Evolutionary conservation across 92 coral and sea anemone species (phyloP), one percentile per base, ranked within the genome.

Genomic region (Epizoanthus stellaris): DNA sequence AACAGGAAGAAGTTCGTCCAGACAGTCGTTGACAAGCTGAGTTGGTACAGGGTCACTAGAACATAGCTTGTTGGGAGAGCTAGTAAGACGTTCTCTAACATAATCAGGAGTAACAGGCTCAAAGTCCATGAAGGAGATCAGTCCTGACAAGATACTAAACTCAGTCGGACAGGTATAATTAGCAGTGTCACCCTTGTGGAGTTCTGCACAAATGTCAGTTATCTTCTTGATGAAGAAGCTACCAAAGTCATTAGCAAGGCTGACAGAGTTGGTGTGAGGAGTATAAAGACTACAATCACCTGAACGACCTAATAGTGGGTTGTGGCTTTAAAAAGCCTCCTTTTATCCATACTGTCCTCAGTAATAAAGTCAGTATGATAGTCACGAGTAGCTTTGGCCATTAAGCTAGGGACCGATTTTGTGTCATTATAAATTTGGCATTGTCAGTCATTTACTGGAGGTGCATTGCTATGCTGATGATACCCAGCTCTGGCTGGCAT

Each of bases 221-320:
- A 85, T 85, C 77, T 85, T 76, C 84, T 64, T 76, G 62, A 49
- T 52, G 76, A 85, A 77, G 42, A 85, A 85, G 53, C 56, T 85
- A 19, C 89, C 85, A 85, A 85, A 76, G n/a, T 76, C 84, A 85
- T 75, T 40, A 23, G 88, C 81, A 42, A 85, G 72, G 70, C 81
- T 74, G 60, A 53, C 85, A 17, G 34, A 67, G 61, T 85, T 62
- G 19, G 23, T 64, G 73, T 77, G 85, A 20, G 89, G 86, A 70
- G 86, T 81, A 82, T 82, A 85, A 45, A 74, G 16, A 58, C 63
- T 72, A 75, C 15, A 49, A 12, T 85, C 85, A 75, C 74, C 6
- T 21, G 45, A 64, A 63, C 63, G 45, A 60, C 88, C 88, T 6
- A 75, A 60, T 4, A 85, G 85, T 39, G 77, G 12, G 76, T 84